A percentile compares a stretch with the other conserved stretches of the same genome.
Evolutionary conservation across 2,113 vertebrate species (phyloP).

Genomic region (Scomber japonicus): DNA sequence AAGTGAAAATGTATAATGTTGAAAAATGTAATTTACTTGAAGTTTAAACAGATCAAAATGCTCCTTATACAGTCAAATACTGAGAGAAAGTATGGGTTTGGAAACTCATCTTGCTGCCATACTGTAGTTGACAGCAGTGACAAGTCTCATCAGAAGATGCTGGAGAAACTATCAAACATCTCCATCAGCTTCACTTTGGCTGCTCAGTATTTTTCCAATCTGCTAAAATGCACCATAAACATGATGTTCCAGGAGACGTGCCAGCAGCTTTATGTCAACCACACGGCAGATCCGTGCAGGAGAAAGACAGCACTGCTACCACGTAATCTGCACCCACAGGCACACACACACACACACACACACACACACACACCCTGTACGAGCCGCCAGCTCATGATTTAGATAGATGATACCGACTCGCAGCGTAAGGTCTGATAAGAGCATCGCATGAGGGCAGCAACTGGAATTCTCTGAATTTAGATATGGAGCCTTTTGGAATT

Average conservation of each 20-base stretch:
- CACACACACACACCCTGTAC: conserved; percentile 23
- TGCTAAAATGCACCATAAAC: not conserved
- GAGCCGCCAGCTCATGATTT: conserved; percentile 43
- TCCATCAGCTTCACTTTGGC: conserved; percentile 21
- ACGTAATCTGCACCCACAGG: conserved; percentile 43
- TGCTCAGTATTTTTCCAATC: not conserved
- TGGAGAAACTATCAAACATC: conserved; percentile 4
- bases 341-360: conserved; percentile 13
- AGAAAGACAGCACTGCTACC: conserved; percentile 31
- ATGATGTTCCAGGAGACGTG: conserved; percentile 2
- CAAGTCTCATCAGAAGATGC: not conserved
- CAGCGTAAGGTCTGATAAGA: conserved; percentile 59
- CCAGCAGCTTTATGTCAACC: conserved; percentile 20
- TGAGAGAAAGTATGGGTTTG: not conserved
- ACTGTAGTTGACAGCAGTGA: not conserved
- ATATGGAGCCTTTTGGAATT: conserved; percentile 40
- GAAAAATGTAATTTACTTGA: too few species aligned
- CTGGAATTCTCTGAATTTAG: conserved; percentile 38
- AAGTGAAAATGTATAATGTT: too few species aligned
- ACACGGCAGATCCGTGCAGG: conserved; percentile 13
- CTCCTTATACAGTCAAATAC: too few species aligned
- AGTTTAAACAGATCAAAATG: too few species aligned
- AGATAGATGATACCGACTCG: conserved; percentile 59
- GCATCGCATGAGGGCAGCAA: conserved; percentile 37
- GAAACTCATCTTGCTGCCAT: not conserved